Evolutionary conservation across 1,140 invertebrate genomes (phyloP).

Genomic region (Solenopsis fugax): DNA sequence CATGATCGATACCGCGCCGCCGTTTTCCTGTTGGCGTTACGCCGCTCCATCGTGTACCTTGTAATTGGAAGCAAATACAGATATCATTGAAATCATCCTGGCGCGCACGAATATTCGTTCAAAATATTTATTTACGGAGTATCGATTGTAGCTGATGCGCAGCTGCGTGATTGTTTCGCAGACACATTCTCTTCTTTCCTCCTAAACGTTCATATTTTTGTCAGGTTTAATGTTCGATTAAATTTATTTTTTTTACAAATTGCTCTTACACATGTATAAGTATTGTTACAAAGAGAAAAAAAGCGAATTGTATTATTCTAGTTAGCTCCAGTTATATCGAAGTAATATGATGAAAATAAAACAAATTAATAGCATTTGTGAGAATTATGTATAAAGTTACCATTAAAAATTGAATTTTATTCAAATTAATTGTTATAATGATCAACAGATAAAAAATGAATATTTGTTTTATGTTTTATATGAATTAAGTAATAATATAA

Average conservation of each 20-base stretch:
- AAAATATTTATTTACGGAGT: slow-evolving; percentile 47
- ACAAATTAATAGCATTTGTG: background rate
- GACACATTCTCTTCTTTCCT: background rate
- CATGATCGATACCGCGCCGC: slow-evolving; percentile 60
- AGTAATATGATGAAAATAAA: background rate
- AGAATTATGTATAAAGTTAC: background rate
- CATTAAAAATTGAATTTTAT: background rate
- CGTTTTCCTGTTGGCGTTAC: slow-evolving; percentile 27
- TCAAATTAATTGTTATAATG: background rate
- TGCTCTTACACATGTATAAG: background rate
- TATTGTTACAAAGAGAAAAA: background rate
- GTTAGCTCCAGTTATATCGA: background rate
- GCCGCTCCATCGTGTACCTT: slow-evolving; percentile 25
- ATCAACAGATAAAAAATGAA: background rate
- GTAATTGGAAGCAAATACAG: slow-evolving; percentile 63
- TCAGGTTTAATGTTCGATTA: background rate
- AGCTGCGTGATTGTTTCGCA: slow-evolving; percentile 2
- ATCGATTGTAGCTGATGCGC: background rate
- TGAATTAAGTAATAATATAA: slow-evolving; percentile 19
- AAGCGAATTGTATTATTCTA: background rate
- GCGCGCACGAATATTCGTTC: slow-evolving; percentile 25
- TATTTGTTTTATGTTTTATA: background rate
- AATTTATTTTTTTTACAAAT: background rate
- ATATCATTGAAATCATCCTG: slow-evolving; percentile 50
- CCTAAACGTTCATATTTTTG: background rate